Base-by-base conservation (phyloP, 2,797 vertebrate genomes). In the Acipenser ruthenus region DNA sequence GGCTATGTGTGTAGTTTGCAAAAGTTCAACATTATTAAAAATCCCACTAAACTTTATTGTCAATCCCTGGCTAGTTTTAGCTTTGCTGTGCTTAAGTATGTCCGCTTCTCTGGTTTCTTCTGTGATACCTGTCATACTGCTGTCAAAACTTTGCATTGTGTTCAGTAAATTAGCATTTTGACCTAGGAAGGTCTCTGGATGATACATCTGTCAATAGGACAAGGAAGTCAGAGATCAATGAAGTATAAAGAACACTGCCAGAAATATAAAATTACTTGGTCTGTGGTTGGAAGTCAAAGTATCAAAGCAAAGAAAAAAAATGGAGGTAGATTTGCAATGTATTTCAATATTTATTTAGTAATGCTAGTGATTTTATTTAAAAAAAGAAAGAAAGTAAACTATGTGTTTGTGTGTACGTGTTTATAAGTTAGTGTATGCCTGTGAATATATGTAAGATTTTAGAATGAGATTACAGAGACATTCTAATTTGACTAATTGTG, bases 101-200 rank as follows among this genome's bases (percentile, higher is more conserved):
- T 66, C 49, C 55, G 13, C 50, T 65, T 56, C 37, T 37, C 37
- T 37, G 37, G 5, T 37, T 37, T 37, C 37, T 37, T 37, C 37
- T 37, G 18, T 18, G 37, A 37, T 37, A 37, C 37, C 37, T 71
- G 66, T 71, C 73, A 75, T 0, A 67, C 13, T 50, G 7, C 59
- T 74, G 71, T 71, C 63, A 62, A 60, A 49, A 48, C 65, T 6
- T 7, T 68, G 65, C 49, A 61, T 69, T 6, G 12, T 69, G 15
- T 64, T 75, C 49, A 62, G 11, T 10, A 15, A 59, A 75, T 77
- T 73, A 62, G 68, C 71, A 67, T 75, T 73, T 67, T 67, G 65
- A 0, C 60, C 67, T 55, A 7, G 68, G 52, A 63, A 65, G 68
- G 51, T 67, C 70, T 66, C 64, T 69, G 71, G 74, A 60, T 49